Evolutionary conservation across 2,113 vertebrate genomes (phyloP).

Genomic region (Daboia siamensis): DNA sequence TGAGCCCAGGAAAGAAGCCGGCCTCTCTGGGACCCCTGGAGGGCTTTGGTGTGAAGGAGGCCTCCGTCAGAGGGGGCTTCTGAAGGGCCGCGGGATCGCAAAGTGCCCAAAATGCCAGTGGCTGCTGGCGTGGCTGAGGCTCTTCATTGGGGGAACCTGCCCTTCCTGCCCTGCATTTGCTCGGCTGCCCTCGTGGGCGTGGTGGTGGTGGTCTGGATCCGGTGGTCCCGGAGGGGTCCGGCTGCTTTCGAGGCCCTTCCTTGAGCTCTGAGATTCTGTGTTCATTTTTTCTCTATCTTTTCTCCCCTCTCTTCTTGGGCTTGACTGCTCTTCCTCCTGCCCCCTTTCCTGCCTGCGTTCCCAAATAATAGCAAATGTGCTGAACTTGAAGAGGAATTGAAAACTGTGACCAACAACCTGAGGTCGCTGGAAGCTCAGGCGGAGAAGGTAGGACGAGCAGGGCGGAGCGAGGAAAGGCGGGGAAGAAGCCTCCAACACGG

Average conservation of each 20-base stretch:
- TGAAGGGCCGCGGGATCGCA: background rate
- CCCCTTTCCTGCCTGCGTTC: conserved; percentile 73
- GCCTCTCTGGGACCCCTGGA: conserved; percentile 43
- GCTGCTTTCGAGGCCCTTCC: conserved; percentile 71
- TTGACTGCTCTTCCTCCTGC: conserved; percentile 63
- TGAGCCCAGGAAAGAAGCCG: conserved; percentile 66
- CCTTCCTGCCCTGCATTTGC: too few species aligned
- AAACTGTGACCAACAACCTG: conserved; percentile 99
- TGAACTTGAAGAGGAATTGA: conserved; percentile 99
- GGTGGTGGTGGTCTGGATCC: background rate
- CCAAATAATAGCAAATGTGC: conserved; percentile 97
- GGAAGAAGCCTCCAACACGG: background rate
- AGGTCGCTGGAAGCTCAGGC: conserved; percentile 99
- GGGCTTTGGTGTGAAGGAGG: background rate
- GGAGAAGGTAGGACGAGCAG: conserved; percentile 91
- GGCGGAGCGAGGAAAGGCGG: background rate
- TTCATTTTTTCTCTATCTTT: conserved; percentile 68
- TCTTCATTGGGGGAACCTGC: background rate
- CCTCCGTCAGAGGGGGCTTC: background rate
- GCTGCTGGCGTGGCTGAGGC: too few species aligned
- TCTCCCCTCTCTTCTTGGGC: conserved; percentile 66
- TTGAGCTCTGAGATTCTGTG: conserved; percentile 71
- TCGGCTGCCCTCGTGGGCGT: rapidly evolving
- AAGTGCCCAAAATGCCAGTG: background rate
- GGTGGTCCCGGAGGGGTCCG: conserved; percentile 60